A percentile compares a stretch with the other conserved stretches of the same genome.
Conservation (phyloP, 2,888 invertebrate genomes). For the Bombyx huttoni region DNA sequence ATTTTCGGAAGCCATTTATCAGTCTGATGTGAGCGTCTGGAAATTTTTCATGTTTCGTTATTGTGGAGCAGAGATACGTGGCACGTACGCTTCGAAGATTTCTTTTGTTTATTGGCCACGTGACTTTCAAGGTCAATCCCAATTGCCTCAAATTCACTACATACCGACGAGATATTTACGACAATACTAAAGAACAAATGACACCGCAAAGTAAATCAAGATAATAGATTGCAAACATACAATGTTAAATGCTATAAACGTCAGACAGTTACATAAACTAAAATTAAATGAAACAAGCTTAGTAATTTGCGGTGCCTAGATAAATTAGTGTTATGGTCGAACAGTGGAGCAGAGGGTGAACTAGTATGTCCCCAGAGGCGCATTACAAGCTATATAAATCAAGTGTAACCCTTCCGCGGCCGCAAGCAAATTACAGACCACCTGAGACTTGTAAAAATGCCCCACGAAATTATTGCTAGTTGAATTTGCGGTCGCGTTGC, state of each 20-base stretch:
- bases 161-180: neutral
- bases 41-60: conserved; percentile 74
- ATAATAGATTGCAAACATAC: conserved; percentile 2
- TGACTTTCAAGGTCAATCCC: conserved; percentile 27
- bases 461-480: conserved; percentile 42
- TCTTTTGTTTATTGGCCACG: conserved; percentile 49
- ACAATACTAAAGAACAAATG: neutral
- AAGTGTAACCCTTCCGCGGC: conserved; percentile 56
- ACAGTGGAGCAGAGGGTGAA: conserved; percentile 29
- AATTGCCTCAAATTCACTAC: conserved; percentile 7
- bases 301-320: conserved; percentile 32
- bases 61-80: conserved; percentile 52
- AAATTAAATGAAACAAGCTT: conserved; percentile 10
- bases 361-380: conserved; percentile 55
- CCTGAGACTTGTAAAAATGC: conserved; percentile 68
- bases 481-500: conserved; percentile 16
- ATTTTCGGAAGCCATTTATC: conserved; percentile 75
- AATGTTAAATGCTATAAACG: neutral
- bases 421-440: conserved; percentile 63
- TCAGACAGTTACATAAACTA: neutral
- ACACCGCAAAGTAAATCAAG: neutral
- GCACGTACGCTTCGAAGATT: conserved; percentile 51
- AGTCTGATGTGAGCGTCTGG: conserved; percentile 72
- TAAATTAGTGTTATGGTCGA: conserved; percentile 46
- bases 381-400: conserved; percentile 58